Evolutionary conservation across 2,888 invertebrate genomes (phyloP), one percentile per base, ranked within the genome.

Genomic region (Ectemnius cavifrons): DNA sequence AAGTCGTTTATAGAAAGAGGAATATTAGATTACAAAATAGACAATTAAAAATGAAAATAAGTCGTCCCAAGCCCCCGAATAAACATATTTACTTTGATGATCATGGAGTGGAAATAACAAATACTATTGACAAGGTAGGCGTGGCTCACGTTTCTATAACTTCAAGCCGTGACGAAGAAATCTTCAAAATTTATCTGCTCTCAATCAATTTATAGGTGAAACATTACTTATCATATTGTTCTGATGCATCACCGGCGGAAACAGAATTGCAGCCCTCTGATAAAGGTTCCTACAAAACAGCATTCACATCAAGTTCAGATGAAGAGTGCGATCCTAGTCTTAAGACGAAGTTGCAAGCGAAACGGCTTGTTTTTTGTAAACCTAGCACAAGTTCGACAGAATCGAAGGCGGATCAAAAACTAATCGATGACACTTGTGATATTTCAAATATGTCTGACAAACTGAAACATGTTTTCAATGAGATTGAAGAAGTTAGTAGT

Each of bases 31-130:
- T 92, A 57, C 93, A 93, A 83, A 94, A 93, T 86, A 90, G 93
- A 18, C 92, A 92, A 76, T 87, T 93, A 16, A 92, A 92, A 84
- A 92, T 94, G 76, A 88, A 88, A 81, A 75, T 87, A 14, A 86
- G 73, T 60, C 91, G 93, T 16, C 91, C 92, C 0, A 89, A 92
- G 49, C 88, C 91, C 66, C 92, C 91, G 82, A 91, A 93, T 6
- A 93, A 92, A 83, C 94, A 95, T 86, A 93, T 92, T 13, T 93
- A 93, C 81, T 95, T 94, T 82, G 94, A 95, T 86, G 94, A 95
- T 61, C 94, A 95, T 79, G 95, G 94, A 0, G 93, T 94, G 78
- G 91, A 93, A 78, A 89, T 91, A 52, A 85, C 88, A 2, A 91
- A 89, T 68, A 88, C 90, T 63, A 85, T 91, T 78, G 89, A 91